These are phyloP conservation scores for Myripristis jacobus DNA, from an alignment of 2,797 vertebrate species.

Conservation along the genomic window DNA sequence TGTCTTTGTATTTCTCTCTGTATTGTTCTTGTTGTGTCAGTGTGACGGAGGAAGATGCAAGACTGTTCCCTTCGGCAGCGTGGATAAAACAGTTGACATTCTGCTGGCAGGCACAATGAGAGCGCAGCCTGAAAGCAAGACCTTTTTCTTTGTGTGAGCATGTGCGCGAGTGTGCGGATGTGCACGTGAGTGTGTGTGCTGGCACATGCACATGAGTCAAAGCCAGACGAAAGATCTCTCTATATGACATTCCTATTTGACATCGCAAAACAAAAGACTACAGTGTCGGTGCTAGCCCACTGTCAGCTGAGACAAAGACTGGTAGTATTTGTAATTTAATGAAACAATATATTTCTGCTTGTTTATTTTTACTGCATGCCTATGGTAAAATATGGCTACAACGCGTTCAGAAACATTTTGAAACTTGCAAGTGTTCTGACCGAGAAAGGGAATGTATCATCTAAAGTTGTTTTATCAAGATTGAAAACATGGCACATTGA, in stretches of 20 bases:
- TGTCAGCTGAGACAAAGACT: slow-evolving; percentile 5
- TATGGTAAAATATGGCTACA: not conserved
- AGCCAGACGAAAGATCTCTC: slow-evolving; percentile 26
- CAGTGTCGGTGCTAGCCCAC: not conserved
- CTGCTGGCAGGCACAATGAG: slow-evolving; percentile 62
- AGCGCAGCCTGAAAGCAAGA: slow-evolving; percentile 55
- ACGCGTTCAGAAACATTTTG: too few relatives aligned
- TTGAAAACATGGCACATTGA: too few relatives aligned
- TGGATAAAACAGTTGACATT: slow-evolving; percentile 78
- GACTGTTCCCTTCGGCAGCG: slow-evolving; percentile 63
- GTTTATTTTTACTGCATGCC: not conserved
- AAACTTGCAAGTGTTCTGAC: too few relatives aligned
- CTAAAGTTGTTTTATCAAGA: too few relatives aligned
- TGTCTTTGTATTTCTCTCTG: slow-evolving; percentile 59
- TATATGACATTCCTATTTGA: slow-evolving; percentile 18
- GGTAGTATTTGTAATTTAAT: slow-evolving; percentile 26
- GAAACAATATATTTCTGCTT: slow-evolving; percentile 1
- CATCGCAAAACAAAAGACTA: not conserved
- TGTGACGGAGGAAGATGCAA: slow-evolving; percentile 74
- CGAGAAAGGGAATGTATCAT: too few relatives aligned
- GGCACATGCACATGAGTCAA: slow-evolving; percentile 12
- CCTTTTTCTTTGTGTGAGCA: slow-evolving; percentile 38
- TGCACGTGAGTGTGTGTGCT: not conserved
- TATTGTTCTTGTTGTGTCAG: slow-evolving; percentile 73
- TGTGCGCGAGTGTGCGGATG: slow-evolving; percentile 18